phyloP scores from a whole-genome alignment of 2,113 vertebrate species.

The Nycticryphes semicollaris region DNA sequence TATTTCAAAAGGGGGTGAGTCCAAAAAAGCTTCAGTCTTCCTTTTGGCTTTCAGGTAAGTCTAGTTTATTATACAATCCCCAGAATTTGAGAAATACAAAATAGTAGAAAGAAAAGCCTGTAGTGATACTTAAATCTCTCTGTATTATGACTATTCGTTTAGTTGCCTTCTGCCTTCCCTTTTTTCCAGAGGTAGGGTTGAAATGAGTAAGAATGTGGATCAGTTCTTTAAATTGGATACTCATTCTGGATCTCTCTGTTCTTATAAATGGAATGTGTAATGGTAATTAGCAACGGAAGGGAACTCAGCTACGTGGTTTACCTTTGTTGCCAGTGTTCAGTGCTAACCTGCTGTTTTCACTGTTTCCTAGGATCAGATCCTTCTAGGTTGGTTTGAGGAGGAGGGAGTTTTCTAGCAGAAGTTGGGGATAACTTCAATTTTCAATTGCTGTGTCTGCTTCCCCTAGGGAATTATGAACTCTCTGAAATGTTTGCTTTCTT shows the following conservation, averaged over 20 bases:
- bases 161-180: background rate
- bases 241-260: background rate
- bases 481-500: conserved; percentile 27
- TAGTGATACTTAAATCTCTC: background rate
- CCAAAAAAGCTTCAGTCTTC: background rate
- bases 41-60: background rate
- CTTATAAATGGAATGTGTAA: background rate
- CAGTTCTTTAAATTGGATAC: background rate
- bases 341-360: background rate
- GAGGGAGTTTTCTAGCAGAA: background rate
- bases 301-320: background rate
- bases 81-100: background rate
- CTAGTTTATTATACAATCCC: background rate
- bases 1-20: background rate
- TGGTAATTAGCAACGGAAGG: background rate
- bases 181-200: background rate
- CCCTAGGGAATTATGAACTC: background rate
- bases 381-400: background rate
- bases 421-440: background rate
- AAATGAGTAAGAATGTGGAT: background rate
- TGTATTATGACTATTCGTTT: background rate
- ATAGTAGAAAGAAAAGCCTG: background rate
- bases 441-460: background rate
- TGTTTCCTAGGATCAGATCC: background rate
- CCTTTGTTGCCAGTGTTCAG: background rate